A percentile compares a stretch with the other conserved stretches of the same genome.
Evolutionary conservation across 1,140 invertebrate species (phyloP).

Genomic region (Tetragonula clypearis): DNA sequence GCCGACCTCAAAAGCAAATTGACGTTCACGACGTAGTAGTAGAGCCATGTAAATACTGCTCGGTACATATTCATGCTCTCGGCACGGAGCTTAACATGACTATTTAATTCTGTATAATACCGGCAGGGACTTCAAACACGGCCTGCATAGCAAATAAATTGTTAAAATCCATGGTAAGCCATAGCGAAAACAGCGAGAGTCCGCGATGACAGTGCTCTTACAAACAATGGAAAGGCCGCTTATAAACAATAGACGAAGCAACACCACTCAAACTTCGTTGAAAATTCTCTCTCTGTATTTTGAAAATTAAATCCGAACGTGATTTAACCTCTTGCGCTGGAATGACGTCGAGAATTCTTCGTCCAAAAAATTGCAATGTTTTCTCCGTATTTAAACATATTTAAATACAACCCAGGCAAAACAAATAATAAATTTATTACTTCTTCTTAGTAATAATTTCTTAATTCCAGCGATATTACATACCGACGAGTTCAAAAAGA

Average conservation of each 20-base stretch:
- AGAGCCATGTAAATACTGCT: conserved; percentile 40
- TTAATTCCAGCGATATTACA: too few relatives aligned
- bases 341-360: too few relatives aligned
- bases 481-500: too few relatives aligned
- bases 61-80: conserved; percentile 50
- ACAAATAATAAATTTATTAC: too few relatives aligned
- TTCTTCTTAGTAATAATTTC: too few relatives aligned
- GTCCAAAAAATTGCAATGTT: too few relatives aligned
- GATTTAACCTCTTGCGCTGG: background rate
- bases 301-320: background rate
- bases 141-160: conserved; percentile 41
- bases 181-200: conserved; percentile 24
- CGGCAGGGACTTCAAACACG: conserved; percentile 28
- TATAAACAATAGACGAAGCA: too few relatives aligned
- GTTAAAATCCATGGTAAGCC: conserved; percentile 39
- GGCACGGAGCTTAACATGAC: conserved; percentile 33
- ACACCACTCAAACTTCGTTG: background rate
- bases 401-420: too few relatives aligned
- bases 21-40: conserved; percentile 24
- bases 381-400: too few relatives aligned
- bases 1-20: conserved; percentile 41
- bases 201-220: background rate
- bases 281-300: background rate
- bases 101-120: conserved; percentile 51
- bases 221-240: background rate